Conservation (phyloP, 2,797 vertebrate genomes). For the Cygnus olor region DNA sequence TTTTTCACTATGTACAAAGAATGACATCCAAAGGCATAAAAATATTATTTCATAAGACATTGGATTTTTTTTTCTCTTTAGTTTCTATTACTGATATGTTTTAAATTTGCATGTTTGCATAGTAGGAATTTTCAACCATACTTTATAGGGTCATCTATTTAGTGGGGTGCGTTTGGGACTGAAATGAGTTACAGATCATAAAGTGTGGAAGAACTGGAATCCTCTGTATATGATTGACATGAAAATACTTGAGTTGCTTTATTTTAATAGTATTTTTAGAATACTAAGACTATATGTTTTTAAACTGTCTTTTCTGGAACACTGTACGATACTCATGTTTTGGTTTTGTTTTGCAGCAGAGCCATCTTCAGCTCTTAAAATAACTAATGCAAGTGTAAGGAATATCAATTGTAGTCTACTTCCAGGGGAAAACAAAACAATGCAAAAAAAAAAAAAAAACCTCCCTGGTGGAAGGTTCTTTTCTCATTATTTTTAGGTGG, state of each 20-base stretch:
- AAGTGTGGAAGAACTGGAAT: constrained; percentile 9
- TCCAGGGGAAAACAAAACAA: rapidly evolving
- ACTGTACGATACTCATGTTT: not conserved
- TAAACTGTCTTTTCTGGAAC: not conserved
- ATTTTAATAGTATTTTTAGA: constrained; percentile 6
- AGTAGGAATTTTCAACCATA: not conserved
- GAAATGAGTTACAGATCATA: constrained; percentile 11
- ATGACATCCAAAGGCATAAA: not conserved
- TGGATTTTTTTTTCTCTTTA: not conserved
- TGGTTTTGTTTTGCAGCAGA: not conserved
- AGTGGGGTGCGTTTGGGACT: not conserved
- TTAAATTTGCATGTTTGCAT: not conserved
- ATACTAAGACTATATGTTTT: not conserved
- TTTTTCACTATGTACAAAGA: not conserved
- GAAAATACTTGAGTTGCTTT: constrained; percentile 16
- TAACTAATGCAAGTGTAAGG: not conserved
- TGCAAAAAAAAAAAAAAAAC: too few species aligned
- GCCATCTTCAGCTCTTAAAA: not conserved
- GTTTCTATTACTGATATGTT: not conserved
- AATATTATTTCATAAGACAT: not conserved
- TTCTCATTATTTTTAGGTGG: not conserved
- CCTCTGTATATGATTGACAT: constrained; percentile 3
- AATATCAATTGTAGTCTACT: not conserved
- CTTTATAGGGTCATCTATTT: constrained; percentile 22
- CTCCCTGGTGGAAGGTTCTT: not conserved